Evolutionary conservation across 2,888 invertebrate species (phyloP), one percentile per base, ranked within the genome.

Genomic region (Eretmocerus hayati): DNA sequence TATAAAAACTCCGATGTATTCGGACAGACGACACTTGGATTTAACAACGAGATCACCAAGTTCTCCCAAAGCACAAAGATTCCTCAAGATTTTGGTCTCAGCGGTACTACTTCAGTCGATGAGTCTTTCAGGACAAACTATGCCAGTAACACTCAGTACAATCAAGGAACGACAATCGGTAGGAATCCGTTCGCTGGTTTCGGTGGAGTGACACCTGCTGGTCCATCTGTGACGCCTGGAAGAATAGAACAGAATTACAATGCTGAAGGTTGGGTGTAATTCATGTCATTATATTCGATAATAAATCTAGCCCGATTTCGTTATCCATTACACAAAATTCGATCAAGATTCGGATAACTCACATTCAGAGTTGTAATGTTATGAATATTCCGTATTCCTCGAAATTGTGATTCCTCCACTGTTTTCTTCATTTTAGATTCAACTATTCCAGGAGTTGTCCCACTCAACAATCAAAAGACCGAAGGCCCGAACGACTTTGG

Each of bases 1-100:
- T 41, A 48, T 37, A 43, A 8, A 15, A 53, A 50, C 40, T 53
- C 53, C 30, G 39, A 41, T 23, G n/a, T 48, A 11, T 33, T 50
- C 26, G 53, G 50, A 21, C 42, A 42, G 15, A 50, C 40, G 15
- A 40, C 51, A 16, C 26, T 42, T 11, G 37, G 43, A 11, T n/a
- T 21, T 1, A 54, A 50, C 44, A 54, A 38, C 22, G 46, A 38
- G 5, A 46, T 54, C 11, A 41, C 42, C 2, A 46, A 44, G 22
- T 50, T 41, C 45, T 31, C 19, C 3, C 39, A 48, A 22, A n/a
- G 32, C 3, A 40, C 53, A 3, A 16, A 33, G n/a, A n/a, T n/a
- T n/a, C n/a, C n/a, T n/a, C n/a, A n/a, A n/a, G n/a, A n/a, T n/a
- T n/a, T n/a, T n/a, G n/a, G n/a, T n/a, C n/a, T n/a, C n/a, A n/a